phyloP scores from a whole-genome alignment of 1,140 invertebrate species.

The Saccostrea cuccullata region DNA sequence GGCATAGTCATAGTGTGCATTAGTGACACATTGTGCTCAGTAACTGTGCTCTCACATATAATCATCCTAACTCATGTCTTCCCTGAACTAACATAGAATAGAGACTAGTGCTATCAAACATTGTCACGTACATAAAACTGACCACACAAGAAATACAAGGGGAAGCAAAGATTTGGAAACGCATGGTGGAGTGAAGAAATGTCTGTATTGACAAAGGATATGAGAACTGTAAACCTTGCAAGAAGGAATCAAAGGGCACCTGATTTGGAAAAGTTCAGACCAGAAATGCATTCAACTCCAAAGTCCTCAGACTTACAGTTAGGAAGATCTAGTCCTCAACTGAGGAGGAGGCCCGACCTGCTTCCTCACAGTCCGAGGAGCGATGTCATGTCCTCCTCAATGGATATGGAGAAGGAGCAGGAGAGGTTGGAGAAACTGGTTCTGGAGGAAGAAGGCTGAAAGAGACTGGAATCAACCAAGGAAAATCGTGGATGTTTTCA shows the following conservation, averaged over 20 bases:
- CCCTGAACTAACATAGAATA: conserved; percentile 38
- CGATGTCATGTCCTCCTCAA: not conserved
- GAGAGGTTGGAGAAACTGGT: conserved; percentile 3
- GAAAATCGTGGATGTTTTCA: conserved; percentile 39
- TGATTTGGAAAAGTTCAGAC: conserved; percentile 22
- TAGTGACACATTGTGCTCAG: conserved; percentile 37
- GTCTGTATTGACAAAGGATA: not conserved
- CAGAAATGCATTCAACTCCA: conserved; percentile 52
- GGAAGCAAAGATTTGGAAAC: not conserved
- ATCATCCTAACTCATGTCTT: conserved; percentile 27
- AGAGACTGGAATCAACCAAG: conserved; percentile 20
- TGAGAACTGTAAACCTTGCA: conserved; percentile 20
- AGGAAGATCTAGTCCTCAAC: not conserved
- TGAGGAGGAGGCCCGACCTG: conserved; percentile 35
- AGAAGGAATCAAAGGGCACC: not conserved
- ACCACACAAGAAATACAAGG: not conserved
- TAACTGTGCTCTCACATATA: conserved; percentile 31
- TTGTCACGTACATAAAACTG: conserved; percentile 31
- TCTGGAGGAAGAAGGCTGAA: not conserved
- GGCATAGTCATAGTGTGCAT: conserved; percentile 42
- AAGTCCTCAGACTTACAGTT: conserved; percentile 48
- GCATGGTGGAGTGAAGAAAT: not conserved
- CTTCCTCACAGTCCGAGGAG: conserved; percentile 38
- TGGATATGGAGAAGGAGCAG: conserved; percentile 19
- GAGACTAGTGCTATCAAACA: conserved; percentile 41